Conservation (phyloP, 1,140 invertebrate species). For the Drosophila pectinifera region DNA sequence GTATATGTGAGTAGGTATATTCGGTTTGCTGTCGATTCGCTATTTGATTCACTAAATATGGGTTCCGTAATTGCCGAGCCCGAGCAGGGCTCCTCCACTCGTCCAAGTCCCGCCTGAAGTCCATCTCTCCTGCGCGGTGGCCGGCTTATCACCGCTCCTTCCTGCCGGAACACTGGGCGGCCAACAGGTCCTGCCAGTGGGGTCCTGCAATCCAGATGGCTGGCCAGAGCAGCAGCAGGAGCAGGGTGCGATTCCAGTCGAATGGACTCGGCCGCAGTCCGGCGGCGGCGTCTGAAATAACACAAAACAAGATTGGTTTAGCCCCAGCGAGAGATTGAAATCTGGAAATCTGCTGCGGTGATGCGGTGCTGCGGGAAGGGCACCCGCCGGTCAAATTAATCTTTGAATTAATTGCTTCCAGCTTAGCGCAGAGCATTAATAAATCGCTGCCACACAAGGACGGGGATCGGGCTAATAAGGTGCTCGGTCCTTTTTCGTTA, state of each 20-base stretch:
- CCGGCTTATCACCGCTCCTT: conserved; percentile 40
- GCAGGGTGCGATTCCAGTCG: conserved; percentile 17
- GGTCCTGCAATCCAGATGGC: too few species aligned
- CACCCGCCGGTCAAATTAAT: conserved; percentile 81
- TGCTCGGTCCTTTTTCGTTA: conserved; percentile 66
- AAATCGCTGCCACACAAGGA: conserved; percentile 56
- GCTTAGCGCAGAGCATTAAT: conserved; percentile 82
- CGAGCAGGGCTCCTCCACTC: conserved; percentile 6
- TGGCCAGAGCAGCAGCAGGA: conserved; percentile 21
- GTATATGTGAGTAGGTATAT: conserved; percentile 50
- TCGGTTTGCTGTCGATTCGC: conserved; percentile 46
- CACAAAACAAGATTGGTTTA: conserved; percentile 25
- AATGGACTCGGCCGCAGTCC: conserved; percentile 19
- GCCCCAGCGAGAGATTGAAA: conserved; percentile 53
- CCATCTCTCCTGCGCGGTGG: conserved; percentile 43
- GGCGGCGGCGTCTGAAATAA: conserved; percentile 52
- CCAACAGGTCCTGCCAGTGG: too few species aligned
- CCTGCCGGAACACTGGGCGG: not conserved
- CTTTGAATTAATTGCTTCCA: conserved; percentile 82
- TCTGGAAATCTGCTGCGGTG: conserved; percentile 50
- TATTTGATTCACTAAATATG: conserved; percentile 61
- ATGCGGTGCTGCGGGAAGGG: conserved; percentile 50
- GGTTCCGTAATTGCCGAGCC: conserved; percentile 48
- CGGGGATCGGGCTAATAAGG: conserved; percentile 65
- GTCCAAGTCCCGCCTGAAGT: conserved; percentile 26